phyloP scores from a whole-genome alignment of 2,888 invertebrate genomes.

The Dascillus cervinus region DNA sequence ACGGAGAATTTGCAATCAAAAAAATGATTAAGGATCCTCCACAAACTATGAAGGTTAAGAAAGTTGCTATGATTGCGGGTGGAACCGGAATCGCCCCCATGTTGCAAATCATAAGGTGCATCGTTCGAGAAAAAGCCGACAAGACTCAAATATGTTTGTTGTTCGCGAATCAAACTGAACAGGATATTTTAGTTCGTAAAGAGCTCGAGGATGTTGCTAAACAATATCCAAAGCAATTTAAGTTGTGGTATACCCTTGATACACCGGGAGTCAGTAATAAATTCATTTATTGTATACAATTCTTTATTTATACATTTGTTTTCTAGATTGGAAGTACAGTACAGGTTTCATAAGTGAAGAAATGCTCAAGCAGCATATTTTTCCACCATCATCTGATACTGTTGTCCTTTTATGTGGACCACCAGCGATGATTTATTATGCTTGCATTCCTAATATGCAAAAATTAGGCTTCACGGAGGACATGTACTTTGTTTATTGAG shows the following conservation, averaged over 20 bases:
- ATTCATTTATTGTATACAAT: too few relatives aligned
- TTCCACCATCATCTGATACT: conserved; percentile 69
- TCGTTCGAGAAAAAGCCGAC: conserved; percentile 71
- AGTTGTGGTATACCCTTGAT: conserved; percentile 94
- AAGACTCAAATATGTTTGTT: conserved; percentile 72
- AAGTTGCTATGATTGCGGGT: conserved; percentile 90
- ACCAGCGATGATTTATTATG: conserved; percentile 94
- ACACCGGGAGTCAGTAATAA: conserved; percentile 74
- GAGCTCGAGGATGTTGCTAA: conserved; percentile 75
- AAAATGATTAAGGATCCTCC: conserved; percentile 88
- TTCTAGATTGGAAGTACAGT: conserved; percentile 89
- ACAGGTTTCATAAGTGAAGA: conserved; percentile 86
- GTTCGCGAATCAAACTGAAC: conserved; percentile 95
- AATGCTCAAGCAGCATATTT: conserved; percentile 81
- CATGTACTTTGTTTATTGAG: conserved; percentile 77
- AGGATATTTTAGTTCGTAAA: conserved; percentile 83
- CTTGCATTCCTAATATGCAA: conserved; percentile 86
- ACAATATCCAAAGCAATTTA: conserved; percentile 70
- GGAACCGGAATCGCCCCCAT: conserved; percentile 96
- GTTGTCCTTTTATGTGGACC: conserved; percentile 95
- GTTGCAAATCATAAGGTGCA: conserved; percentile 86
- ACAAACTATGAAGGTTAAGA: conserved; percentile 55
- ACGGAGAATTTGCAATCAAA: conserved; percentile 77
- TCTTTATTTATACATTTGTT: too few relatives aligned
- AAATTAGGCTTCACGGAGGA: conserved; percentile 77